Percentiles rank a stretch among this genome's conserved stretches.
Evolutionary conservation across 2,113 vertebrate genomes (phyloP).

Genomic region (Crotalus horridus): DNA sequence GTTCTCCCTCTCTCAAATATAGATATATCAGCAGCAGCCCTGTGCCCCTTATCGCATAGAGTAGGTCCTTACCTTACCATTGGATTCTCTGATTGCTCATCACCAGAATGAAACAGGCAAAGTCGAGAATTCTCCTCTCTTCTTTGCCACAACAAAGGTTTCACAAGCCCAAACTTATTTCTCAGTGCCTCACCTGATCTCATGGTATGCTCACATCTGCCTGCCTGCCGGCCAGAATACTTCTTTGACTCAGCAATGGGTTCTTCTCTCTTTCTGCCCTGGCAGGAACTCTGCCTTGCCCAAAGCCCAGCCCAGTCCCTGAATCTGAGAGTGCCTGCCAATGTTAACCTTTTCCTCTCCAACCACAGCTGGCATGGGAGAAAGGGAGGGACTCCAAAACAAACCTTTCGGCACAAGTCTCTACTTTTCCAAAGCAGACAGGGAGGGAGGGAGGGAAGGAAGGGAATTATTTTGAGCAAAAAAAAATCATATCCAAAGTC

Average conservation of each 20-base stretch:
- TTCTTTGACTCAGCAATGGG: neutral
- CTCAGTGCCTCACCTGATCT: neutral
- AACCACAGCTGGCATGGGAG: neutral
- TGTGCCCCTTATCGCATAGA: neutral
- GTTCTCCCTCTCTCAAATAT: neutral
- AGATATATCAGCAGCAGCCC: neutral
- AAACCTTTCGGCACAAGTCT: neutral
- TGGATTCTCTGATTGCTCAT: neutral
- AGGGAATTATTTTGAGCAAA: neutral
- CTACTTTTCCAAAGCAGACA: neutral
- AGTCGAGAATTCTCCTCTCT: neutral
- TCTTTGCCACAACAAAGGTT: neutral
- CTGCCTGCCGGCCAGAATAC: neutral
- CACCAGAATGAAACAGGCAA: neutral
- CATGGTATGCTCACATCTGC: neutral
- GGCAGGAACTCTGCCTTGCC: neutral
- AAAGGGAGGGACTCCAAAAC: neutral
- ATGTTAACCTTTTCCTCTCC: neutral
- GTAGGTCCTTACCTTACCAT: neutral
- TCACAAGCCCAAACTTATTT: neutral
- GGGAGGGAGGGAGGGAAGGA: neutral
- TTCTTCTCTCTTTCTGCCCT: neutral
- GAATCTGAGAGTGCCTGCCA: neutral
- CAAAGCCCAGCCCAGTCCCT: neutral
- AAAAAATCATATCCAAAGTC: neutral